These are phyloP conservation scores for Cantharis rustica DNA, from an alignment of 2,888 invertebrate species.

Conservation along the genomic window DNA sequence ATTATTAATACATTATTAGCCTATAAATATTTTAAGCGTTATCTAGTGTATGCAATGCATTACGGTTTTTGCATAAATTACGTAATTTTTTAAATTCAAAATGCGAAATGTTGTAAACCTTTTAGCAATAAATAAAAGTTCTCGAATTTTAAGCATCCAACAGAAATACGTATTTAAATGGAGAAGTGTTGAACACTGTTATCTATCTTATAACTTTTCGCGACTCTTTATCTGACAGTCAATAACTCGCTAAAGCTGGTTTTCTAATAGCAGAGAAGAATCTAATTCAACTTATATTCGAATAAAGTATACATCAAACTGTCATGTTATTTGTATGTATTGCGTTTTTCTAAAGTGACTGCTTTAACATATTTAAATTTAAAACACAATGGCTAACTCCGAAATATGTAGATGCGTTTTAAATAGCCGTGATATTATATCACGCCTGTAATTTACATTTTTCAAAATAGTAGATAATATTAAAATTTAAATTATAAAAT, in stretches of 20 bases:
- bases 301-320: constrained; percentile 26
- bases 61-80: neutral
- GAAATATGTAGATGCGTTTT: neutral
- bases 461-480: neutral
- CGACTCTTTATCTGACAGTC: constrained; percentile 15
- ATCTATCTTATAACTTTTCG: neutral
- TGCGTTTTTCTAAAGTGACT: constrained; percentile 9
- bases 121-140: neutral
- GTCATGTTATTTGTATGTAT: constrained; percentile 7
- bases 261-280: constrained; percentile 24
- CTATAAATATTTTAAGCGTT: neutral
- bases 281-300: constrained; percentile 32
- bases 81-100: constrained; percentile 1
- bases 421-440: neutral
- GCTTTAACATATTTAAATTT: neutral
- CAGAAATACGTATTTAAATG: neutral
- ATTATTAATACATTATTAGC: neutral
- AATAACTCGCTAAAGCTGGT: constrained; percentile 28
- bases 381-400: neutral
- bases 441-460: neutral
- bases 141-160: neutral
- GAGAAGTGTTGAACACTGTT: neutral
- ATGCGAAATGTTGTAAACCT: neutral
- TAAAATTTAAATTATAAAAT: neutral
- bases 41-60: neutral